phyloP scores from a whole-genome alignment of 1,140 invertebrate genomes.

The Musca domestica region DNA sequence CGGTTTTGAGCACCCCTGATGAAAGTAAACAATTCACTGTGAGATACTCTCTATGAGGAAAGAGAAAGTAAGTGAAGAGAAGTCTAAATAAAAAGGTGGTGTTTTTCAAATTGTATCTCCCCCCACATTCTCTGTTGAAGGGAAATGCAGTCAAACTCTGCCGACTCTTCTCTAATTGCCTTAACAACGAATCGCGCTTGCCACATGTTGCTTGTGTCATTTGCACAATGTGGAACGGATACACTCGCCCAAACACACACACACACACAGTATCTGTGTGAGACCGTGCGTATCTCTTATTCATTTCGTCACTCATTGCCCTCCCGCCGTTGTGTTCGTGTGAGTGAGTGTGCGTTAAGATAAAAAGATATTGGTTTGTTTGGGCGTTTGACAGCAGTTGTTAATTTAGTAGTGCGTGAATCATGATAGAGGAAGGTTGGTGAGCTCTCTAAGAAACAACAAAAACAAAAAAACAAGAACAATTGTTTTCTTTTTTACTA shows the following conservation, averaged over 20 bases:
- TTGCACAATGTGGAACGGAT: constrained; percentile 3
- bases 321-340: neutral
- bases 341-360: neutral
- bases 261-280: neutral
- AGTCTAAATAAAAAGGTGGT: neutral
- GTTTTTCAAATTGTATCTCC: neutral
- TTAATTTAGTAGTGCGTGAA: constrained; percentile 47
- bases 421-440: constrained; percentile 54
- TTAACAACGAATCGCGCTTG: neutral
- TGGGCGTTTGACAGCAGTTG: constrained; percentile 13
- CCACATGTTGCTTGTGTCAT: constrained; percentile 27
- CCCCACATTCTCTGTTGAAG: neutral
- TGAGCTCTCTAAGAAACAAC: constrained; percentile 26
- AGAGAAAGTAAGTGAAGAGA: neutral
- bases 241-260: too few relatives aligned
- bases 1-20: too few relatives aligned
- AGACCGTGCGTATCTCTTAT: neutral
- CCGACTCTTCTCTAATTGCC: neutral
- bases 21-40: too few relatives aligned
- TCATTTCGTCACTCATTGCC: neutral
- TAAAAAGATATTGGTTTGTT: constrained; percentile 3
- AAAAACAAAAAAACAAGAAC: neutral
- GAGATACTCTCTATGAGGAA: too few relatives aligned
- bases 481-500: neutral
- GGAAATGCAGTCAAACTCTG: constrained; percentile 20